These are phyloP conservation scores for Crioceris asparagi DNA, from an alignment of 2,888 invertebrate species.

Conservation along the genomic window DNA sequence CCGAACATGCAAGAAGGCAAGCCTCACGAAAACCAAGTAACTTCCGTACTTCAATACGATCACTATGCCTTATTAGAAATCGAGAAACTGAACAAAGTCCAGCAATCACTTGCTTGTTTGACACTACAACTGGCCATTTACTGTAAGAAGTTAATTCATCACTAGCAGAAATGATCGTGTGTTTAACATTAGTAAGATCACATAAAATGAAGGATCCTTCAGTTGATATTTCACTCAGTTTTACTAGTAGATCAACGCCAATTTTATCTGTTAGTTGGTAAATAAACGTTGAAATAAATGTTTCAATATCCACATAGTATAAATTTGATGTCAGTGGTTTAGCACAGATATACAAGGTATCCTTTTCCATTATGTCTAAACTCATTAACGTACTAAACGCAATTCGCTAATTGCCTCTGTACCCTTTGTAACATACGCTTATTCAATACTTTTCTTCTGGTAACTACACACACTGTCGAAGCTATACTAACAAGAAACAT, in stretches of 20 bases:
- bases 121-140: slow-evolving; percentile 52
- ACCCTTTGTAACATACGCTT: slow-evolving; percentile 56
- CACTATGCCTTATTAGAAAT: slow-evolving; percentile 43
- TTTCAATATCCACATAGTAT: slow-evolving; percentile 18
- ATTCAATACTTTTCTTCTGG: slow-evolving; percentile 56
- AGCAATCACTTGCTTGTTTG: slow-evolving; percentile 53
- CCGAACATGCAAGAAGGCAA: slow-evolving; percentile 73
- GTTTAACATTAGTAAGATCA: slow-evolving; percentile 32
- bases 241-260: slow-evolving; percentile 17
- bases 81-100: slow-evolving; percentile 67
- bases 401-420: slow-evolving; percentile 59
- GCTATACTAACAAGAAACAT: slow-evolving; percentile 54
- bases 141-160: slow-evolving; percentile 35
- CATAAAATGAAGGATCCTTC: slow-evolving; percentile 28
- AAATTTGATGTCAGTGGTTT: slow-evolving; percentile 3
- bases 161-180: slow-evolving; percentile 32
- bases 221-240: slow-evolving; percentile 7
- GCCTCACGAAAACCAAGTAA: slow-evolving; percentile 70
- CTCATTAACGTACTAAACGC: slow-evolving; percentile 31
- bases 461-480: slow-evolving; percentile 54
- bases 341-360: slow-evolving; percentile 5
- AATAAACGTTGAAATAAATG: slow-evolving; percentile 20
- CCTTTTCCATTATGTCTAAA: not conserved
- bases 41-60: slow-evolving; percentile 30
- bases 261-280: slow-evolving; percentile 18